Evolutionary conservation across 2,113 vertebrate genomes (phyloP).

Genomic region (Thomomys bottae): DNA sequence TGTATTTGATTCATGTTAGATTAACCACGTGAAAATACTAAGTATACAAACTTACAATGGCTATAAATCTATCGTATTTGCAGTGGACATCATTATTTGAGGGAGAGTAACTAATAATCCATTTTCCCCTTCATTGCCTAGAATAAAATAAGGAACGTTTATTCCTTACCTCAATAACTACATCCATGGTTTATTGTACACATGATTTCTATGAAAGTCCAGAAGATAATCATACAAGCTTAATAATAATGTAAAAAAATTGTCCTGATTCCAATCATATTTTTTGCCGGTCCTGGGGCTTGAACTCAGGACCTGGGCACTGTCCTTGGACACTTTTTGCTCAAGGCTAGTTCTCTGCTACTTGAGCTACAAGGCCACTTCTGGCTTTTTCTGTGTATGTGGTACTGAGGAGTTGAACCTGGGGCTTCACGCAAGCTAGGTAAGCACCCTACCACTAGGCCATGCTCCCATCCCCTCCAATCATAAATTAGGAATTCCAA

Average conservation of each 20-base stretch:
- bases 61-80: conserved; percentile 46
- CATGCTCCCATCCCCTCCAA: no score
- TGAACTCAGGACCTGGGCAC: no score
- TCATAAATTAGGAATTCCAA: conserved; percentile 42
- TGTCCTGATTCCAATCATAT: neutral
- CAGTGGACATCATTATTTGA: conserved; percentile 40
- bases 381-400: no score
- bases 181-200: neutral
- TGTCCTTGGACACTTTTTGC: no score
- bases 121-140: conserved; percentile 8
- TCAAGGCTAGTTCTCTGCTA: no score
- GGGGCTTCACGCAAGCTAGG: no score
- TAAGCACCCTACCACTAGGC: no score
- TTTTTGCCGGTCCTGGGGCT: no score
- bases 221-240: conserved; percentile 41
- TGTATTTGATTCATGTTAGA: neutral
- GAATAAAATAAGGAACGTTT: conserved; percentile 29
- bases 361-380: no score
- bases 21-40: conserved; percentile 9
- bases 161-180: neutral
- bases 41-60: conserved; percentile 15
- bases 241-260: neutral
- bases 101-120: neutral
- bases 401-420: no score
- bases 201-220: conserved; percentile 44